Percentiles rank a stretch among this genome's conserved stretches.
Conservation (phyloP, 2,113 vertebrate genomes). For the Saccopteryx bilineata region DNA sequence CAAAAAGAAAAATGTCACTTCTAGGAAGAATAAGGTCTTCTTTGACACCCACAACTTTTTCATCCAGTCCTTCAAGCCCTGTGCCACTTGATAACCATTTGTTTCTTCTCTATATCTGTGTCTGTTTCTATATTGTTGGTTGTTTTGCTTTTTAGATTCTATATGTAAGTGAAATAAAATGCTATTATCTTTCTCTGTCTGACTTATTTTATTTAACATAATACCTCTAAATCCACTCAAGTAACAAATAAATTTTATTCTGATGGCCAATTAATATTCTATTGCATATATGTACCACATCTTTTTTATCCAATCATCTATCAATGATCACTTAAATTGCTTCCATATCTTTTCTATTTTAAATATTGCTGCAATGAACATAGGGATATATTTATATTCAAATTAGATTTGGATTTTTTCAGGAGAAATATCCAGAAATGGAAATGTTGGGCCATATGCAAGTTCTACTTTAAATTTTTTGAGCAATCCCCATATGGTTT, state of each 20-base stretch:
- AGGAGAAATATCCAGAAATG: not conserved
- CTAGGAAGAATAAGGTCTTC: conserved; percentile 85
- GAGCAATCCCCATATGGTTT: not conserved
- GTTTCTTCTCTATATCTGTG: not conserved
- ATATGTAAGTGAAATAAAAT: not conserved
- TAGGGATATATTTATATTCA: not conserved
- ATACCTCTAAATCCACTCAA: not conserved
- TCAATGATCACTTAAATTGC: not conserved
- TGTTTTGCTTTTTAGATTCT: not conserved
- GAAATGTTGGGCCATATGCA: not conserved
- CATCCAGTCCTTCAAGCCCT: not conserved
- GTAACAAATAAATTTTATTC: not conserved
- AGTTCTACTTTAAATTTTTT: not conserved
- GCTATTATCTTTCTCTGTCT: not conserved
- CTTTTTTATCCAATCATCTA: not conserved
- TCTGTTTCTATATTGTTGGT: not conserved
- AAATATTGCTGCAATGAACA: not conserved
- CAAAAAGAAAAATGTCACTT: conserved; percentile 82
- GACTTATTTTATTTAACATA: not conserved
- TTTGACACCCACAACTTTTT: conserved; percentile 90
- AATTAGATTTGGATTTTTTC: not conserved
- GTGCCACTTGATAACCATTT: not conserved
- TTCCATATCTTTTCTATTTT: not conserved
- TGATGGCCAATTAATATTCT: not conserved
- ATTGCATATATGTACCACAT: not conserved